Percentiles rank a stretch among this genome's conserved stretches.
phyloP scores from a whole-genome alignment of 2,888 invertebrate species.

The Autographa gamma region DNA sequence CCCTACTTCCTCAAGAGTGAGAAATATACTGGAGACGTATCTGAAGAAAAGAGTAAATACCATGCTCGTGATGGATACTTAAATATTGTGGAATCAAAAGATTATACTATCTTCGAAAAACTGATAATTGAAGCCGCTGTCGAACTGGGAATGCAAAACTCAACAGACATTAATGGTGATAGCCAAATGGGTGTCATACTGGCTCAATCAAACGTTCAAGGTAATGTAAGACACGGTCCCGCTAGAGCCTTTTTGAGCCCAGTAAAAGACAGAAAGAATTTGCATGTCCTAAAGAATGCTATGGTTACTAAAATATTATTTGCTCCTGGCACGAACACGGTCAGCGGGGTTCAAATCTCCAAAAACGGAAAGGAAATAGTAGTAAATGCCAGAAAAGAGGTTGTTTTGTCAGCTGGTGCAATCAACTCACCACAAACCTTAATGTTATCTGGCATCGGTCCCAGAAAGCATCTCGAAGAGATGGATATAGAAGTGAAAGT shows the following conservation, averaged over 20 bases:
- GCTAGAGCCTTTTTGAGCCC: constrained; percentile 86
- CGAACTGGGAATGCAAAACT: constrained; percentile 78
- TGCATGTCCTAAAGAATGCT: constrained; percentile 85
- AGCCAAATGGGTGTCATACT: constrained; percentile 85
- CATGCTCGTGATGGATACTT: constrained; percentile 78
- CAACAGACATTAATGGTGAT: constrained; percentile 78
- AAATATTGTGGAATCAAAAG: constrained; percentile 69
- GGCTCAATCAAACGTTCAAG: constrained; percentile 79
- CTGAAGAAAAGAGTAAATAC: constrained; percentile 64
- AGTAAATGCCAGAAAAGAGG: constrained; percentile 81
- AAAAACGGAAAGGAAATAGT: constrained; percentile 73
- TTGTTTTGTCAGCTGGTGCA: constrained; percentile 85
- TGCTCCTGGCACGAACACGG: constrained; percentile 80
- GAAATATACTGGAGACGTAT: constrained; percentile 66
- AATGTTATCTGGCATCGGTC: constrained; percentile 87
- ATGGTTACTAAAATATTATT: constrained; percentile 87
- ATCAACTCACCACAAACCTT: constrained; percentile 87
- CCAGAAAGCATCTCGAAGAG: constrained; percentile 74
- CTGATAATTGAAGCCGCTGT: constrained; percentile 75
- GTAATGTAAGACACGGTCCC: constrained; percentile 85
- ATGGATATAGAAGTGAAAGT: constrained; percentile 76
- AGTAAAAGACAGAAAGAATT: constrained; percentile 75
- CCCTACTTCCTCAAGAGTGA: constrained; percentile 87
- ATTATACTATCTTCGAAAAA: constrained; percentile 63
- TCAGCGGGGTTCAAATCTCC: constrained; percentile 77